Evolutionary conservation across 2,113 vertebrate genomes (phyloP).

Genomic region (Pollimyrus isidori): DNA sequence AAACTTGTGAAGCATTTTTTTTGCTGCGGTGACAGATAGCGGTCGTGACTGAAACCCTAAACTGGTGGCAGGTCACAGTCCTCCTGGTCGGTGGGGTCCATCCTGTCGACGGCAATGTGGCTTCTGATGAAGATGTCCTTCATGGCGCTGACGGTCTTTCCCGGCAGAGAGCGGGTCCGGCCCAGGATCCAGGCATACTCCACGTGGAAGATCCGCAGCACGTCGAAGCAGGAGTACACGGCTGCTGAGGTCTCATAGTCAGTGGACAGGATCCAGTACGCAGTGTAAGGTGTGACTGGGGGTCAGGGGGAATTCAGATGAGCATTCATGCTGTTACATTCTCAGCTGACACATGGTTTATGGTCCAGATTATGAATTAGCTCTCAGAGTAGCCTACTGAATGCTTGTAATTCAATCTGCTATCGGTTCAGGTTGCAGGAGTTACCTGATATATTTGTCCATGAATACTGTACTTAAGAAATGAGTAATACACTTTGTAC

Average conservation of each 20-base stretch:
- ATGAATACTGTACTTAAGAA: not conserved
- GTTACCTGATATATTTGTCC: not conserved
- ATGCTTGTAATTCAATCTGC: not conserved
- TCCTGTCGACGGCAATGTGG: slow-evolving; percentile 58
- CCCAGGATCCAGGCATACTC: slow-evolving; percentile 76
- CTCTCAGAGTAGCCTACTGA: not conserved
- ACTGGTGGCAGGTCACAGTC: slow-evolving; percentile 53
- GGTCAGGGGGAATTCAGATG: not conserved
- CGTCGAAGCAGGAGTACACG: slow-evolving; percentile 77
- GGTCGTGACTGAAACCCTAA: not conserved
- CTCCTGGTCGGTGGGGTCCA: slow-evolving; percentile 66
- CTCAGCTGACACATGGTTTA: not conserved
- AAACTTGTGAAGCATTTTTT: not conserved
- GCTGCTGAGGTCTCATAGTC: slow-evolving; percentile 72
- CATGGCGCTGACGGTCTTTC: slow-evolving; percentile 55
- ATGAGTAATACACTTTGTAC: not conserved
- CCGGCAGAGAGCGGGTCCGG: slow-evolving; percentile 63
- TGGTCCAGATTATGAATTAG: not conserved
- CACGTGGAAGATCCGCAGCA: slow-evolving; percentile 71
- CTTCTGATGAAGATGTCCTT: slow-evolving; percentile 61
- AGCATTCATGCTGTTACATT: not conserved
- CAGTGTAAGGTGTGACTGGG: slow-evolving; percentile 69
- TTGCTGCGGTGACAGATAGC: not conserved
- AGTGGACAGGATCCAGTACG: slow-evolving; percentile 76
- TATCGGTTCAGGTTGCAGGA: not conserved